phyloP scores from a whole-genome alignment of 2,113 vertebrate species.

The Poeciliopsis occidentalis region DNA sequence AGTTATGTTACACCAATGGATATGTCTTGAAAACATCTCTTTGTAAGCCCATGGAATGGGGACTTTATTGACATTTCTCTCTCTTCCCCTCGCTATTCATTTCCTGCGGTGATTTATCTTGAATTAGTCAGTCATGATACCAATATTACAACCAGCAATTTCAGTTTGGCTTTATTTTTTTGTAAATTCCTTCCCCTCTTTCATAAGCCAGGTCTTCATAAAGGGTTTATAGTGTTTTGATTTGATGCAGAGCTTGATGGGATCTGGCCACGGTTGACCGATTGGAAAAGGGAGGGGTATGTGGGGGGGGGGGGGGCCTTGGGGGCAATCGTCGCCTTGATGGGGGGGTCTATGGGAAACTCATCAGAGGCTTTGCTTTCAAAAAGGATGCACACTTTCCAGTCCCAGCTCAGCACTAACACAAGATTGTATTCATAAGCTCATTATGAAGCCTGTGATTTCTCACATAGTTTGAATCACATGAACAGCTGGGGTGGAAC shows the following conservation, averaged over 20 bases:
- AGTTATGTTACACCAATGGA: conserved; percentile 68
- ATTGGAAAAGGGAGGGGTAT: conserved; percentile 43
- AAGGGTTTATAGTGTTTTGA: conserved; percentile 77
- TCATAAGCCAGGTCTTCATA: conserved; percentile 65
- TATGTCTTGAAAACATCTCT: conserved; percentile 74
- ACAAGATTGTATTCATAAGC: conserved; percentile 76
- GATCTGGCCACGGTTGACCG: conserved; percentile 67
- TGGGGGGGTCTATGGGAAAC: conserved; percentile 65
- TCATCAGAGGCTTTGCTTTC: conserved; percentile 66
- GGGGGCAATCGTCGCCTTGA: conserved; percentile 70
- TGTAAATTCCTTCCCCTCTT: conserved; percentile 50
- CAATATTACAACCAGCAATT: conserved; percentile 75
- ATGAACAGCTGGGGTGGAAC: conserved; percentile 62
- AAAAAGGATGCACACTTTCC: conserved; percentile 60
- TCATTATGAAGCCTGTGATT: conserved; percentile 72
- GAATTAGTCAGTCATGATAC: conserved; percentile 81
- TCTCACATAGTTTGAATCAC: conserved; percentile 72
- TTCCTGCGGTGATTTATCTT: conserved; percentile 77
- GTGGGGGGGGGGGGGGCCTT: conserved; percentile 49
- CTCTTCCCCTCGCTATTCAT: conserved; percentile 60
- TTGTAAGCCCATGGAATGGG: conserved; percentile 63
- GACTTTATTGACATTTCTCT: conserved; percentile 74
- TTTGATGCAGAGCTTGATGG: conserved; percentile 75
- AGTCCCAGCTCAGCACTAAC: conserved; percentile 76
- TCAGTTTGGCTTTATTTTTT: conserved; percentile 56